phyloP scores from a whole-genome alignment of 2,113 vertebrate species.

The Pollimyrus isidori region DNA sequence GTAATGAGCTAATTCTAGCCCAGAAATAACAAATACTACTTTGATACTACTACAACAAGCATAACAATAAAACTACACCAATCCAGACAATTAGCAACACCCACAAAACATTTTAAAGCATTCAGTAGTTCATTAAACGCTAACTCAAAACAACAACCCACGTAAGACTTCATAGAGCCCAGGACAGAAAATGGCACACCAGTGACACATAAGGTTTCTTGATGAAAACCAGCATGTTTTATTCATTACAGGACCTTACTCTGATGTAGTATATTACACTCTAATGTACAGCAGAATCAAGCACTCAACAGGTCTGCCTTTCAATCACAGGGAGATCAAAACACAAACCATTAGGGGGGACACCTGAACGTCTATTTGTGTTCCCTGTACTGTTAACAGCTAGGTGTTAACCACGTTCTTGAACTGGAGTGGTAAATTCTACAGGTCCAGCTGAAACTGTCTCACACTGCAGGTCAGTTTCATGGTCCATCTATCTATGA shows the following conservation, averaged over 20 bases:
- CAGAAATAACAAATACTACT: background rate
- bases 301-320: constrained; percentile 23
- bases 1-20: constrained; percentile 41
- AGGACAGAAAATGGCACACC: constrained; percentile 29
- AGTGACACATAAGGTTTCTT: constrained; percentile 39
- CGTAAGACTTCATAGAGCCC: background rate
- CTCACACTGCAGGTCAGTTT: constrained; percentile 29
- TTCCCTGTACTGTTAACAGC: constrained; percentile 43
- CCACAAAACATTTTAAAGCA: background rate
- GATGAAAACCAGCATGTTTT: background rate
- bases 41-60: background rate
- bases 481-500: background rate
- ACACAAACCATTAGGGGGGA: constrained; percentile 31
- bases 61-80: background rate
- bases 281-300: constrained; percentile 16
- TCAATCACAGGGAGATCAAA: constrained; percentile 43
- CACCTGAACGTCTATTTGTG: background rate
- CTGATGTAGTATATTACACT: background rate
- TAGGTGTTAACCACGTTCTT: constrained; percentile 45
- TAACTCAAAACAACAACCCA: background rate
- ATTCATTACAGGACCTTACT: background rate
- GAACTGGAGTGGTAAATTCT: constrained; percentile 39
- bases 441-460: constrained; percentile 42
- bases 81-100: background rate
- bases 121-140: background rate